Conservation (phyloP, 1,140 invertebrate genomes). For the Cydia fagiglandana region DNA sequence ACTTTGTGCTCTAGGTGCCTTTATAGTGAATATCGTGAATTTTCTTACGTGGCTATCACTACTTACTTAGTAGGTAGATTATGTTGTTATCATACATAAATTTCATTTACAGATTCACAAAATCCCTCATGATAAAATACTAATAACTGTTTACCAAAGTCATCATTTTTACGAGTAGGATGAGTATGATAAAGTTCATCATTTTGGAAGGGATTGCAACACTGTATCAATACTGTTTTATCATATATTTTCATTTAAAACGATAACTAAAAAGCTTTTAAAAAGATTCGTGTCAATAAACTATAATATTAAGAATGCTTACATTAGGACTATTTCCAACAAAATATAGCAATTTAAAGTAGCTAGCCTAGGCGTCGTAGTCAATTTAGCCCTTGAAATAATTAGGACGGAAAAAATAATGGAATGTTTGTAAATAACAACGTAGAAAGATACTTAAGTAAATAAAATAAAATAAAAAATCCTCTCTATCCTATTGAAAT, state of each 20-base stretch:
- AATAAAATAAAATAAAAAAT: too few species aligned
- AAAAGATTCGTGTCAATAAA: too few species aligned
- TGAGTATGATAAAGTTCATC: too few species aligned
- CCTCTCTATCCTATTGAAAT: too few species aligned
- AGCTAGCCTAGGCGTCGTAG: neutral
- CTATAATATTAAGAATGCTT: too few species aligned
- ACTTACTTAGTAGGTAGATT: neutral
- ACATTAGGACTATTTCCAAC: too few species aligned
- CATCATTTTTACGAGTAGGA: neutral
- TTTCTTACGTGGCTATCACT: neutral
- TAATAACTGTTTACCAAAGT: neutral
- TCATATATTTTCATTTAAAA: too few species aligned
- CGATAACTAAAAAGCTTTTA: too few species aligned
- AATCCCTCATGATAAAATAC: neutral
- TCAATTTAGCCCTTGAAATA: neutral
- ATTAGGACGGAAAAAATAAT: neutral
- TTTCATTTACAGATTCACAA: neutral
- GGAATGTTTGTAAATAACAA: neutral
- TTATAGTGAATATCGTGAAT: constrained; percentile 1
- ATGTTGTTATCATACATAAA: neutral
- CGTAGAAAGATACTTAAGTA: too few species aligned
- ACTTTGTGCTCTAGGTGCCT: constrained; percentile 31
- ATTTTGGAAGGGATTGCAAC: too few species aligned
- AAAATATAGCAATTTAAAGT: too few species aligned
- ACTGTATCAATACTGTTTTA: too few species aligned